phyloP scores from a whole-genome alignment of 2,888 invertebrate species.

The Opisthograptis luteolata region DNA sequence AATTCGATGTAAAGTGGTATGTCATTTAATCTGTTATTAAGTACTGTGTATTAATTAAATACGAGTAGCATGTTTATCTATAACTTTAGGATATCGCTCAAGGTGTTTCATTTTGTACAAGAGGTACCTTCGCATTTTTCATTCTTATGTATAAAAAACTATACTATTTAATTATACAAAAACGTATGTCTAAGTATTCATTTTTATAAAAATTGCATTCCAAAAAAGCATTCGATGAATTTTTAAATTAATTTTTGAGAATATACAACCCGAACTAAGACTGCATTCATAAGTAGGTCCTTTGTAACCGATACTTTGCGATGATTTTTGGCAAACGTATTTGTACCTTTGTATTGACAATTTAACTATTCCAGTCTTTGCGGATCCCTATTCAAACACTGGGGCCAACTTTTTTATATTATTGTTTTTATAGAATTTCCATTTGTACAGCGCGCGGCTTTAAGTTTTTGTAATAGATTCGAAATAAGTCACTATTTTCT shows the following conservation, averaged over 20 bases:
- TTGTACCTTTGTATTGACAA: constrained; percentile 58
- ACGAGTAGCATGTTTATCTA: constrained; percentile 74
- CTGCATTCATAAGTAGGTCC: constrained; percentile 70
- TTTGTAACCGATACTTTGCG: constrained; percentile 62
- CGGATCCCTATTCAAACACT: constrained; percentile 73
- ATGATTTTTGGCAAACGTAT: constrained; percentile 59
- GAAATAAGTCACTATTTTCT: constrained; percentile 28
- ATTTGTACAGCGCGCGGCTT: constrained; percentile 31
- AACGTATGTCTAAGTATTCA: constrained; percentile 45
- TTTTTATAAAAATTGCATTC: constrained; percentile 72
- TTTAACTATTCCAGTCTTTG: constrained; percentile 70
- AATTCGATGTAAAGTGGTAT: constrained; percentile 77
- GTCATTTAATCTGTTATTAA: constrained; percentile 73
- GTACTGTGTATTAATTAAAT: constrained; percentile 49
- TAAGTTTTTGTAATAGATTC: constrained; percentile 28
- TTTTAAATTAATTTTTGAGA: constrained; percentile 63
- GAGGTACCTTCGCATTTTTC: constrained; percentile 63
- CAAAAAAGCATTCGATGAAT: constrained; percentile 65
- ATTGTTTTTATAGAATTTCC: constrained; percentile 54
- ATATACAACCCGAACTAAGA: constrained; percentile 74
- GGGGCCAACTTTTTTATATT: constrained; percentile 81
- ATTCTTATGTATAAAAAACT: constrained; percentile 45
- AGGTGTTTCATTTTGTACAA: constrained; percentile 73
- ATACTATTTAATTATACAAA: constrained; percentile 41
- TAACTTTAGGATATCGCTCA: constrained; percentile 80